Evolutionary conservation across 2,797 vertebrate genomes (phyloP).

Genomic region (Ficedula albicollis): DNA sequence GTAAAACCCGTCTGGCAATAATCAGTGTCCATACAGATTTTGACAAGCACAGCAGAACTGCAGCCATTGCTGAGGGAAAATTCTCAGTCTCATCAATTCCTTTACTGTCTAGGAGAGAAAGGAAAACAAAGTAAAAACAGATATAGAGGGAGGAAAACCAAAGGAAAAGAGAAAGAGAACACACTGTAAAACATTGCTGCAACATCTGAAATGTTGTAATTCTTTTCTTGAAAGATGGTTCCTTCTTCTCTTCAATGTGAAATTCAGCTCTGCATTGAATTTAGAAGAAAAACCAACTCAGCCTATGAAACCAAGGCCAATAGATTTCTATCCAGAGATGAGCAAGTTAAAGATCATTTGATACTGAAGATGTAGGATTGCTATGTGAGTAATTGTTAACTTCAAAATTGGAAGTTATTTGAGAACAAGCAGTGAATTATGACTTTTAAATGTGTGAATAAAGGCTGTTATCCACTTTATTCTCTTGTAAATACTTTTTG

Average conservation of each 20-base stretch:
- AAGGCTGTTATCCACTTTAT: not conserved
- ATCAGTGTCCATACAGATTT: conserved; percentile 60
- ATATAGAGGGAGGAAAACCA: not conserved
- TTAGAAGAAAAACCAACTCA: not conserved
- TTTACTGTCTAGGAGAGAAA: conserved; percentile 57
- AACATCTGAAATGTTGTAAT: conserved; percentile 34
- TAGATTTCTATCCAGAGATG: not conserved
- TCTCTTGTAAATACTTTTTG: not conserved
- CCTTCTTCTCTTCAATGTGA: not conserved
- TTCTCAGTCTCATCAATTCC: conserved; percentile 59
- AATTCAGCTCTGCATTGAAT: not conserved
- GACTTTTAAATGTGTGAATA: not conserved
- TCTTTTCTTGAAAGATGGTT: not conserved
- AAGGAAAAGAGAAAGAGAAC: not conserved
- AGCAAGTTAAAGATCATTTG: not conserved
- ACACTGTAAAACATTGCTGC: conserved; percentile 38
- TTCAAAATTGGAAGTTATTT: not conserved
- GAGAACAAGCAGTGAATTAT: not conserved
- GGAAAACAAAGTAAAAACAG: conserved; percentile 41
- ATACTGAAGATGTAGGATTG: not conserved
- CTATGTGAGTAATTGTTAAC: not conserved
- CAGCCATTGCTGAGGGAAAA: conserved; percentile 18
- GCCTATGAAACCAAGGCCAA: not conserved
- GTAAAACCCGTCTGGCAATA: conserved; percentile 19
- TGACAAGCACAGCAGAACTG: conserved; percentile 62